Evolutionary conservation across 1,140 invertebrate species (phyloP).

Genomic region (Fopius arisanus): DNA sequence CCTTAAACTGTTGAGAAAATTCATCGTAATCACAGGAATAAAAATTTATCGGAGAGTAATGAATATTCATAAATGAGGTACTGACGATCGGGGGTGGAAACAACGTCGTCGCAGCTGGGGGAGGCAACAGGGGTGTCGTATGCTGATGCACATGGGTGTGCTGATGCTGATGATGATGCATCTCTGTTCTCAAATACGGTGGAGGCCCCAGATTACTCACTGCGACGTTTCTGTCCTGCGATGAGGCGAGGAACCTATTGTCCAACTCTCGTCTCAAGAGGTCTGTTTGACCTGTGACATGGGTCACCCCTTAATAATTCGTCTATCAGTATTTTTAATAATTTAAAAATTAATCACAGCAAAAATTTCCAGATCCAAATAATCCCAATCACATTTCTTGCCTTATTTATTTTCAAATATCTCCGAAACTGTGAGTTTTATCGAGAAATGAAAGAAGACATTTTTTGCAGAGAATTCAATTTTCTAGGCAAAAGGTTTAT

Average conservation of each 20-base stretch:
- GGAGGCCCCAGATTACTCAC: slow-evolving; percentile 59
- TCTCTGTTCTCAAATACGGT: slow-evolving; percentile 81
- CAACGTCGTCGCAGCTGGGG: slow-evolving; percentile 66
- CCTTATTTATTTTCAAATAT: background rate
- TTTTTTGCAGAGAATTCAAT: background rate
- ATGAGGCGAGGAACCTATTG: slow-evolving; percentile 84
- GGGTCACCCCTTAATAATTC: slow-evolving; percentile 55
- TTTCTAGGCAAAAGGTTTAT: background rate
- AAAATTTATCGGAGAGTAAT: background rate
- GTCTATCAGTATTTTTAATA: slow-evolving; percentile 38
- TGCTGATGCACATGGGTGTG: slow-evolving; percentile 92
- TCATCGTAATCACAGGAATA: background rate
- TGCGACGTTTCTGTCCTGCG: slow-evolving; percentile 71
- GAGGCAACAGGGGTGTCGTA: slow-evolving; percentile 70
- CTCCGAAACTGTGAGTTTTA: background rate
- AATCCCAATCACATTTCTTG: background rate
- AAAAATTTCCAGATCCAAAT: background rate
- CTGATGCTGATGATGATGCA: slow-evolving; percentile 92
- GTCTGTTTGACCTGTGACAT: slow-evolving; percentile 78
- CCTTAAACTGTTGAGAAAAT: slow-evolving; percentile 75
- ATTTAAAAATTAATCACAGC: background rate
- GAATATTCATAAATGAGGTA: slow-evolving; percentile 19
- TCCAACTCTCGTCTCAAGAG: slow-evolving; percentile 90
- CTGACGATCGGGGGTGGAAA: slow-evolving; percentile 72
- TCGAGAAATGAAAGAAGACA: background rate